Base-by-base conservation (phyloP, 2,888 invertebrate species). In the Strigamia crassipes region DNA sequence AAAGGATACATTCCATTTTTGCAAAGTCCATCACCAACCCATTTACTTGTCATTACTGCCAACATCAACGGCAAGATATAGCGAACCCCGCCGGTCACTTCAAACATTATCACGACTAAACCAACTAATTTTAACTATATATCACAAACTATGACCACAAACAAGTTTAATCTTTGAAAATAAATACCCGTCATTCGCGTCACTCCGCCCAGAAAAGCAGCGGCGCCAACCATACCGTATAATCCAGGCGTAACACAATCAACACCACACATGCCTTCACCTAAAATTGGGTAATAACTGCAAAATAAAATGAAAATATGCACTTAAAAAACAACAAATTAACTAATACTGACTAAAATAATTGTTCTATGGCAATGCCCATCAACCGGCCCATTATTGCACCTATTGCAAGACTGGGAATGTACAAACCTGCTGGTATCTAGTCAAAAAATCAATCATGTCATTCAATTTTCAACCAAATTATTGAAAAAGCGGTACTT, bases 21-120 rank as follows among this genome's bases (percentile, higher is more conserved):
- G 9, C 96, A 96, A 1, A 98, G 90, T 0, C 97, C 97, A 90
- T 99, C 98, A 18, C 97, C 98, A 23, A 98, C 97, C 99, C 99
- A 99, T 89, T 99, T 99, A 86, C 97, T 96, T 6, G 99, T 97
- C 99, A 99, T 99, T 0, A 96, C 97, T 0, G 99, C 99, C 0
- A 96, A 97, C 99, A 99, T 99, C 83, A 99, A 90, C 0, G 99
- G 99, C 83, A 99, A 98, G 86, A 99, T 99, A 89, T 99, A 99
- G 81, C 97, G 92, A 81, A 99, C 95, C 42, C 96, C 98, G 82
- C 99, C 99, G 0, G 99, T 99, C 88, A 99, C 88, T 89, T 99
- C 83, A 87, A 99, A 99, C 99, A 99, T 99, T 85, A 99, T 99
- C 84, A 99, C 99, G 85, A 99, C 99, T 85, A 99, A 90, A 0